Percentiles rank a stretch among this genome's conserved stretches.
Conservation (phyloP, 2,888 invertebrate species). For the Calameuta pallipes region DNA sequence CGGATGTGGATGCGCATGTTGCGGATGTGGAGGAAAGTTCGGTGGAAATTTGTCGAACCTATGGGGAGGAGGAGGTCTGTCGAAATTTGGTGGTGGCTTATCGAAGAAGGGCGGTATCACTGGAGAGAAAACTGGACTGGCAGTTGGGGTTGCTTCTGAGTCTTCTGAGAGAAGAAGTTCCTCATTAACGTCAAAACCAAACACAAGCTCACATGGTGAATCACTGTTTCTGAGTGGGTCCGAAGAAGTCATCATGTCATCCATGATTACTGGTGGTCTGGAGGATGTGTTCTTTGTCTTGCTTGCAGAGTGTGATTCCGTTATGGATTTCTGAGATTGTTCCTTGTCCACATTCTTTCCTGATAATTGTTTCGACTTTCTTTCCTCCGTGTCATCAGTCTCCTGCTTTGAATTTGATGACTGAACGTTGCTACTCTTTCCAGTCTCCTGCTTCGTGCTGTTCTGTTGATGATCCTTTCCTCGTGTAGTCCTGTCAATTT, state of each 20-base stretch:
- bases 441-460: conserved; percentile 12
- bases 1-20: conserved; percentile 27
- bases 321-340: conserved; percentile 30
- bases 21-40: conserved; percentile 43
- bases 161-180: conserved; percentile 72
- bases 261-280: conserved; percentile 80
- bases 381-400: conserved; percentile 21
- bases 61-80: conserved; percentile 44
- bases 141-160: conserved; percentile 33
- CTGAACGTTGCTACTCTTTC: conserved; percentile 1
- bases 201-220: conserved; percentile 76
- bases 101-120: conserved; percentile 37
- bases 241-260: conserved; percentile 70
- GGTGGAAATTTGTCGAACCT: conserved; percentile 45
- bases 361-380: conserved; percentile 33
- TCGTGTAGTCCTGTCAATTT: conserved; percentile 16
- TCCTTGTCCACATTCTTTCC: conserved; percentile 36
- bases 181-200: conserved; percentile 84
- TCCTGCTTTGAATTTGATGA: neutral
- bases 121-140: conserved; percentile 39
- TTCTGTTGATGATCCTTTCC: conserved; percentile 17
- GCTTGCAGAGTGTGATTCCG: conserved; percentile 21
- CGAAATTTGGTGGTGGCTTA: conserved; percentile 50
- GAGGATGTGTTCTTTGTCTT: conserved; percentile 25
- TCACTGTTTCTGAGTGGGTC: conserved; percentile 57